Evolutionary conservation across 2,113 vertebrate species (phyloP), one percentile per base, ranked within the genome.

Genomic region (Melozone crissalis): DNA sequence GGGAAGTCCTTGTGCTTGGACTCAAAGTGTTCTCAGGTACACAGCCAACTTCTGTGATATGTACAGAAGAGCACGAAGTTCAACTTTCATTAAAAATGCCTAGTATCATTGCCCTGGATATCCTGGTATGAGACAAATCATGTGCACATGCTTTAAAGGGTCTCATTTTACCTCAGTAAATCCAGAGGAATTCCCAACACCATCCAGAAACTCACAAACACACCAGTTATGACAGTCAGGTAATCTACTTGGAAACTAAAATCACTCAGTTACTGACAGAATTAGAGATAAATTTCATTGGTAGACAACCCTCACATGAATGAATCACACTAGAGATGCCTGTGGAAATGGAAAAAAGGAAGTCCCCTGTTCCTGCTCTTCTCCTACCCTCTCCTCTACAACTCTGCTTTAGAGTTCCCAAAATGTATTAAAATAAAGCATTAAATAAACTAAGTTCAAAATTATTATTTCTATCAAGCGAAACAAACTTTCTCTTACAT

Each of bases 11-110:
- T 80, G 68, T 80, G 39, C 68, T 90, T 47, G 33, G 33, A 86
- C 67, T 88, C 85, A 35, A 58, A 76, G 39, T 37, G 41, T 57
- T 87, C 66, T 63, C 68, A 82, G 27, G 52, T 44, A 92, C 35
- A 57, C 52, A 80, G 63, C 33, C 63, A 90, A 69, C 21, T 55
- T 87, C 78, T 88, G 67, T 49, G 79, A 62, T 59, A 84, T 51
- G 58, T 55, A 87, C 81, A 83, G 75, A 94, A 54, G 19, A 91
- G 46, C 47, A 92, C 52, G 82, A 95, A 85, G 47, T 86, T 73
- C 79, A 76, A 30, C 44, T 39, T 90, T 44, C 57, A 73, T 41
- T 62, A 80, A 67, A 59, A 72, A 33, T 18, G 37, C 58, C 61
- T 27, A 73, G 52, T 55, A 95, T 76, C 30, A 16, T 18, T 71